These are phyloP conservation scores for Pteropus alecto DNA, from an alignment of 2,113 vertebrate species.

Conservation along the genomic window DNA sequence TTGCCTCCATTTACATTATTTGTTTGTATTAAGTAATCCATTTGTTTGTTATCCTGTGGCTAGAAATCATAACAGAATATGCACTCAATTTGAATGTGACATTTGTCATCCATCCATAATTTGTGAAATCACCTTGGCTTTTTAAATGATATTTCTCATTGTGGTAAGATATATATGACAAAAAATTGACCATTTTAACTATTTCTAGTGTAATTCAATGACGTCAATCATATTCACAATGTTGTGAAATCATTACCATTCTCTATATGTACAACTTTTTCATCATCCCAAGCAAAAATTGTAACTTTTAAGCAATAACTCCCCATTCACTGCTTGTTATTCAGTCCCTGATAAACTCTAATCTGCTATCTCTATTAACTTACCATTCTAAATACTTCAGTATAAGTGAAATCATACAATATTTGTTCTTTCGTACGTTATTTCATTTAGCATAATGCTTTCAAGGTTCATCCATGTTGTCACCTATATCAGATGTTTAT, in stretches of 20 bases:
- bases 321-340: fast-evolving
- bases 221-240: background rate
- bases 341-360: background rate
- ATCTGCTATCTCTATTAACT: background rate
- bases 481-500: background rate
- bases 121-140: background rate
- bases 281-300: background rate
- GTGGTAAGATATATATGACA: background rate
- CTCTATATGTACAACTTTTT: background rate
- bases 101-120: background rate
- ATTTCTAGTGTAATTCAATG: background rate
- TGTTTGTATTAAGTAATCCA: background rate
- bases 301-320: background rate
- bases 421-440: background rate
- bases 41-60: background rate
- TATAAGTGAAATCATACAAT: background rate
- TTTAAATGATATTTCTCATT: background rate
- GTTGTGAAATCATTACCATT: background rate
- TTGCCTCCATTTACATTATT: background rate
- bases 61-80: background rate
- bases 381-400: background rate
- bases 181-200: background rate
- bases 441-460: background rate
- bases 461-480: background rate
- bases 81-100: background rate